Evolutionary conservation across 1,140 invertebrate species (phyloP).

Genomic region (Hyles euphorbiae): DNA sequence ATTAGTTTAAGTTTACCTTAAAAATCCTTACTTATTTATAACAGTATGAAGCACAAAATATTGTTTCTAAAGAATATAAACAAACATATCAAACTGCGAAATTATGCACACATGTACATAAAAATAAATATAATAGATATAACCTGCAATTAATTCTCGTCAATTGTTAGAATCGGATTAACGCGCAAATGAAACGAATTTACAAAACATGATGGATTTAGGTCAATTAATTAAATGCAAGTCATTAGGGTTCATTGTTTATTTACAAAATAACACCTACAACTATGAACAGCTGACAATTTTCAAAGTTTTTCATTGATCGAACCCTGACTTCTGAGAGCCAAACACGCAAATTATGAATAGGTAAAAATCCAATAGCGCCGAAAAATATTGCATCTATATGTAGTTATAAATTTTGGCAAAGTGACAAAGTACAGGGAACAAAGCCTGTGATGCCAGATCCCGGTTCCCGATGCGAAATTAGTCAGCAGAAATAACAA

Average conservation of each 20-base stretch:
- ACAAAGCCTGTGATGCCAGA: conserved; percentile 7
- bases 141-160: too few relatives aligned
- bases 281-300: not conserved
- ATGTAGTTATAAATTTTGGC: conserved; percentile 4
- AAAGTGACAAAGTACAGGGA: conserved; percentile 8
- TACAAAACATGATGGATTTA: not conserved
- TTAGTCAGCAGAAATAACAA: conserved; percentile 8
- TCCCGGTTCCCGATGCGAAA: conserved; percentile 5
- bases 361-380: not conserved
- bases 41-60: too few relatives aligned
- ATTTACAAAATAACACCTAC: not conserved
- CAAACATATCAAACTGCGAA: too few relatives aligned
- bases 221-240: not conserved
- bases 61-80: too few relatives aligned
- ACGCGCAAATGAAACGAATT: too few relatives aligned
- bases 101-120: too few relatives aligned
- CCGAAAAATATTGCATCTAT: not conserved
- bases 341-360: not conserved
- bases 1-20: too few relatives aligned
- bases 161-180: too few relatives aligned
- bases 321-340: not conserved
- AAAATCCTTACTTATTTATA: too few relatives aligned
- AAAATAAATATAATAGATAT: too few relatives aligned
- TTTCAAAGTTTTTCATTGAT: not conserved
- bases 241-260: conserved; percentile 4